Conservation (phyloP, 2,797 vertebrate species). For the Lagorchestes hirsutus region DNA sequence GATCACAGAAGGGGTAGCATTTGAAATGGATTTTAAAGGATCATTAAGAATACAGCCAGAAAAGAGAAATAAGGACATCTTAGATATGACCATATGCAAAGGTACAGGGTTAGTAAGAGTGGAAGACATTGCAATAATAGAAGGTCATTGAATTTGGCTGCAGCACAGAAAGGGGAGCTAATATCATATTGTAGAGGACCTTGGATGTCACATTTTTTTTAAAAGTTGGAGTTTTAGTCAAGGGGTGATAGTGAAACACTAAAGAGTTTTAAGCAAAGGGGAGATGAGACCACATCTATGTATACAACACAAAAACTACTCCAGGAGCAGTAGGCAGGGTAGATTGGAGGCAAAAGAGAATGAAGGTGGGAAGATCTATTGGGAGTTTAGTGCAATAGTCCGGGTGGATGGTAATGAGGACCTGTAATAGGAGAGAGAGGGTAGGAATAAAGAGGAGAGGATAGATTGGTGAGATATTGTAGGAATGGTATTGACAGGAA, state of each 20-base stretch:
- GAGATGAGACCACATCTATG: no score
- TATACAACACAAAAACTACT: no score
- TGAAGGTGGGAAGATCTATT: no score
- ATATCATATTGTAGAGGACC: background rate
- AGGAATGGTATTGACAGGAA: background rate
- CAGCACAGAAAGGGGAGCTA: background rate
- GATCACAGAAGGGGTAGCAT: background rate
- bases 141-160: background rate
- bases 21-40: background rate
- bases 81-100: background rate
- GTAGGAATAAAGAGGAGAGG: no score
- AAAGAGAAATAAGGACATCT: background rate
- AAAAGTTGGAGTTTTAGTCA: background rate
- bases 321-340: no score
- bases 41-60: background rate
- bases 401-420: no score
- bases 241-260: background rate
- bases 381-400: no score
- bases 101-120: background rate
- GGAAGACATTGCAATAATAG: background rate
- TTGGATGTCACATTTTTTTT: background rate
- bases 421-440: no score
- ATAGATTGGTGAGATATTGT: no score
- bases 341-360: no score
- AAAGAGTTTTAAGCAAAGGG: no score